phyloP scores from a whole-genome alignment of 2,797 vertebrate genomes.

The Pogonophryne albipinna region DNA sequence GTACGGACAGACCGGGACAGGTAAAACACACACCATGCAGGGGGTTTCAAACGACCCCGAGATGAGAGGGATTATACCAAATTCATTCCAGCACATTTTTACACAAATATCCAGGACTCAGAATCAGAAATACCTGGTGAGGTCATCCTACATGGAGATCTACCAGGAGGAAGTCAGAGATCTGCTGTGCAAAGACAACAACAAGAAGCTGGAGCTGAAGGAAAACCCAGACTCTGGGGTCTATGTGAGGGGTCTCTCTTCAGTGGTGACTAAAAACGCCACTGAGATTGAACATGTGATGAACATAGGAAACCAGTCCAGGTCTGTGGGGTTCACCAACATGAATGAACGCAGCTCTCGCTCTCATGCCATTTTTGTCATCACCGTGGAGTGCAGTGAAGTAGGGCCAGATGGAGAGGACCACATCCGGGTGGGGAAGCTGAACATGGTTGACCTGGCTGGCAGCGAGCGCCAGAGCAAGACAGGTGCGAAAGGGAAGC shows the following conservation, averaged over 20 bases:
- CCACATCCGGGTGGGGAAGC: constrained; percentile 96
- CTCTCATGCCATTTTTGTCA: constrained; percentile 94
- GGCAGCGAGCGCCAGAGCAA: constrained; percentile 96
- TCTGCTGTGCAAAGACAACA: constrained; percentile 94
- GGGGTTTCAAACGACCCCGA: constrained; percentile 91
- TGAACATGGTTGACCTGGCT: constrained; percentile 97
- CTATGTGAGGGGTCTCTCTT: constrained; percentile 94
- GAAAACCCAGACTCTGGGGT: constrained; percentile 92
- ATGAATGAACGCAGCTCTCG: constrained; percentile 97
- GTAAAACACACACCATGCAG: constrained; percentile 98
- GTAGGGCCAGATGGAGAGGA: constrained; percentile 91
- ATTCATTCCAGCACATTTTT: constrained; percentile 95
- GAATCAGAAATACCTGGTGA: constrained; percentile 95
- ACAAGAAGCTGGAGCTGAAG: constrained; percentile 93
- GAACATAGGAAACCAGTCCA: constrained; percentile 94
- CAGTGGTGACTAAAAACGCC: constrained; percentile 95
- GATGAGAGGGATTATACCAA: constrained; percentile 92
- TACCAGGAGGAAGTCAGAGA: constrained; percentile 98
- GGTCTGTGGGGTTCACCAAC: constrained; percentile 94
- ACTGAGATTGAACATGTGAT: constrained; percentile 97
- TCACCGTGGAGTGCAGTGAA: constrained; percentile 96
- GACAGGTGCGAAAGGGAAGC: constrained; percentile 87
- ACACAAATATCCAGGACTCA: constrained; percentile 96
- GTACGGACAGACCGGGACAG: constrained; percentile 96
- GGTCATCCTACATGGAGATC: constrained; percentile 97